phyloP scores from a whole-genome alignment of 2,797 vertebrate species.

The Enoplosus armatus region DNA sequence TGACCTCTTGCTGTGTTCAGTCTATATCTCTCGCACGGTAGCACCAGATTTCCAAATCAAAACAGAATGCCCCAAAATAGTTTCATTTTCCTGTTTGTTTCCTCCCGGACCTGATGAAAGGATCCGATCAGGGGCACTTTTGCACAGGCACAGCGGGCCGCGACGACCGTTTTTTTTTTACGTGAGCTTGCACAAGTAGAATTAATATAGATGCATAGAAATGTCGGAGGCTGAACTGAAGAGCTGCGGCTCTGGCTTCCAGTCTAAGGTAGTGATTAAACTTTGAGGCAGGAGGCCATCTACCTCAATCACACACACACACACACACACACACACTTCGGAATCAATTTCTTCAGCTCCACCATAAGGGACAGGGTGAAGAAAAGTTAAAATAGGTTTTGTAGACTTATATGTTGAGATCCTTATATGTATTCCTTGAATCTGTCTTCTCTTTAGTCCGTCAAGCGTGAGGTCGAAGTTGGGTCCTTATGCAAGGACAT shows the following conservation, averaged over 20 bases:
- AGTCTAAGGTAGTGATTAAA: slow-evolving; percentile 64
- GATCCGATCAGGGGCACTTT: slow-evolving; percentile 14
- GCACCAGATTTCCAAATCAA: not conserved
- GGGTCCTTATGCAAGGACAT: slow-evolving; percentile 3
- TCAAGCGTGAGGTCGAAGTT: slow-evolving; percentile 19
- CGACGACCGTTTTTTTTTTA: no score
- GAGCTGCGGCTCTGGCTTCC: slow-evolving; percentile 10
- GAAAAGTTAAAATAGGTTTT: slow-evolving; percentile 12
- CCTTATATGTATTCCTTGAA: not conserved
- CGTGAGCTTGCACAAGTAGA: slow-evolving; percentile 14
- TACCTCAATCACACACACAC: slow-evolving; percentile 69
- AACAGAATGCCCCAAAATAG: not conserved
- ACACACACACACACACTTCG: slow-evolving; percentile 27
- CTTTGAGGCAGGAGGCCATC: slow-evolving; percentile 51
- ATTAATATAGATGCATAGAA: slow-evolving; percentile 43
- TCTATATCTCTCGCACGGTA: not conserved
- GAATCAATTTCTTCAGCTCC: slow-evolving; percentile 39
- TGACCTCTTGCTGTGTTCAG: slow-evolving; percentile 1
- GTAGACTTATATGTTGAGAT: slow-evolving; percentile 38
- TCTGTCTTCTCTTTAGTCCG: not conserved
- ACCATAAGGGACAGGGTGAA: slow-evolving; percentile 9
- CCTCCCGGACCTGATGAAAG: slow-evolving; percentile 15
- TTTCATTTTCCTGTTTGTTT: slow-evolving; percentile 12
- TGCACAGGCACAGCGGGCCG: slow-evolving; percentile 15
- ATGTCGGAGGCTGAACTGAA: slow-evolving; percentile 35